Base-by-base conservation (phyloP, 2,113 vertebrate genomes). In the Cathartes aura region DNA sequence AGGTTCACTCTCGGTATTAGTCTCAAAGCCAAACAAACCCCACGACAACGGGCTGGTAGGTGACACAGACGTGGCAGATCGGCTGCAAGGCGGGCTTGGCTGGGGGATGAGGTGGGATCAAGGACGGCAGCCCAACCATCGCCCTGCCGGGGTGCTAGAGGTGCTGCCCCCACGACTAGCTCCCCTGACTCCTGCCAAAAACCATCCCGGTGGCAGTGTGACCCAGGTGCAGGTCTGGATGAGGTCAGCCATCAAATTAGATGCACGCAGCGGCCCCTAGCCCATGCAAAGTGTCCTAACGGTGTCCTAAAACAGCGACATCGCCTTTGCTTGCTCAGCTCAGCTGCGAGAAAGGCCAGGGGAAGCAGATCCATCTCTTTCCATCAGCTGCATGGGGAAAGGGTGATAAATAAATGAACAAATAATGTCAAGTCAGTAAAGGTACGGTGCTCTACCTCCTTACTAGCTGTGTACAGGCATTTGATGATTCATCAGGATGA, bases 21-120 rank as follows among this genome's bases (percentile, higher is more conserved):
- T 45, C 62, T 58, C 34, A 11, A 34, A 74, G 43, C 17, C 56
- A 43, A 67, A 14, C 21, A 67, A 43, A 58, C 9, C 9, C 12
- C 52, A 38, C 0, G 3, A 32, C 20, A 23, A 19, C 0, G 6
- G 64, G 56, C 70, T 21, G 30, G 40, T 38, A 22, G 40, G 40
- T 15, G n/a, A 29, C n/a, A 60, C 0, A 2, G 30, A 34, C 1
- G 8, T 30, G 45, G n/a, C 26, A 27, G 64, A 36, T 32, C 0
- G 3, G 32, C 40, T 43, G 27, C 27, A 90, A 8, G 45, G 19
- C 13, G 23, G 24, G 16, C 58, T 59, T 26, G 17, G 47, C 11
- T 13, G 40, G 10, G 18, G 16, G 9, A 53, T 34, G 17, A 56
- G 24, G 17, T 21, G 9, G 55, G n/a, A 47, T 32, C 18, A n/a